Base-by-base conservation (phyloP, 2,113 vertebrate genomes). In the Sinocyclocheilus maitianheensis region DNA sequence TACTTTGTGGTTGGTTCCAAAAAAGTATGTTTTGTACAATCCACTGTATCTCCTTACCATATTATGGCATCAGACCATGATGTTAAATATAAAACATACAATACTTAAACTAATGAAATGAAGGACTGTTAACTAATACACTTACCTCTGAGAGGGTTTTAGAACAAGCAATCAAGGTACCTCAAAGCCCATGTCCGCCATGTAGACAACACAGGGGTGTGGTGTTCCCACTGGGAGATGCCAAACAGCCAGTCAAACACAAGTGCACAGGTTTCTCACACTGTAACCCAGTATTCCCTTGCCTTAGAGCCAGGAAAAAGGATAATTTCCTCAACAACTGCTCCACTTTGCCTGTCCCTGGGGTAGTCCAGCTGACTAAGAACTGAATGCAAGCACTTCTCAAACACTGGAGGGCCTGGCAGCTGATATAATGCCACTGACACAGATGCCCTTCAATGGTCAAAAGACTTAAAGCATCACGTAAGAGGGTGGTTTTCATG, bases 221-320 rank as follows among this genome's bases (percentile, higher is more conserved):
- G 87, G 87, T 48, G 53, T 90, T 90, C 82, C 85, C 84, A 65
- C 22, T 55, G 20, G 83, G 90, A 90, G 83, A 77, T 87, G 88
- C 91, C 91, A 85, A 75, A 80, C 81, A 88, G 89, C 89, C 87
- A 86, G 89, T 92, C 87, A 91, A 92, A 93, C 92, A 91, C 91
- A 91, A 87, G 77, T 20, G 55, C 24, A 87, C 51, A 91, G 91
- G 89, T 90, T 95, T 95, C 92, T 93, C 93, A 94, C 93, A 93
- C 90, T 94, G 94, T 93, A 95, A 95, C 93, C 88, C 91, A 93
- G 94, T 94, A 95, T 93, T 93, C 94, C 92, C 87, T 87, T 88
- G 92, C 83, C 69, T 86, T 91, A 91, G 88, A 91, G 86, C 83
- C 87, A 91, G 90, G 90, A 91, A 90, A 92, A 88, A 80, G 84